A percentile compares a stretch with the other conserved stretches of the same genome.
Conservation (phyloP, 2,888 invertebrate genomes). For the Ichneumoninae sp. region DNA sequence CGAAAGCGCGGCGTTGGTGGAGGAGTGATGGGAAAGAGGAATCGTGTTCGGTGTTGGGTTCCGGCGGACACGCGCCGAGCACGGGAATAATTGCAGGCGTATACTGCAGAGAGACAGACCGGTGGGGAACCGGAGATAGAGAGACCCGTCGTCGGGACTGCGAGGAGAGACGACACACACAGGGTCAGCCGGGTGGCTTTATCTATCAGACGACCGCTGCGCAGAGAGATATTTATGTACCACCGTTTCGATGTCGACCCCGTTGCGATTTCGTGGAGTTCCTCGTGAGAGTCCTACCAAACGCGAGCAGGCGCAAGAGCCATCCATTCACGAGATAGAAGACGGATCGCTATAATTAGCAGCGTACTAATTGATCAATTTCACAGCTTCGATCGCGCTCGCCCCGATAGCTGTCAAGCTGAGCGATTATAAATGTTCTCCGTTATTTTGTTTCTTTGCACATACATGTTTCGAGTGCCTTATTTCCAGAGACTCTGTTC, state of each 20-base stretch:
- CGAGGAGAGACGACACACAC: slow-evolving; percentile 39
- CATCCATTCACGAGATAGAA: background rate
- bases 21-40: slow-evolving; percentile 44
- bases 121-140: slow-evolving; percentile 22
- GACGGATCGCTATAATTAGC: slow-evolving; percentile 21
- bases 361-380: slow-evolving; percentile 51
- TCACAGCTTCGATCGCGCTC: slow-evolving; percentile 28
- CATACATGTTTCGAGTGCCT: background rate
- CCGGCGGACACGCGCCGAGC: slow-evolving; percentile 53
- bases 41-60: slow-evolving; percentile 57
- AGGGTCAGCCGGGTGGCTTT: slow-evolving; percentile 62
- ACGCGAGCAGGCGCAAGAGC: background rate
- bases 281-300: background rate
- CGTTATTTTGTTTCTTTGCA: background rate
- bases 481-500: background rate
- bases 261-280: slow-evolving; percentile 41
- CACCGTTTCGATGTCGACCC: slow-evolving; percentile 10
- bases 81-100: slow-evolving; percentile 61
- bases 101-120: slow-evolving; percentile 20
- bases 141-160: slow-evolving; percentile 34
- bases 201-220: slow-evolving; percentile 57
- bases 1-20: slow-evolving; percentile 36
- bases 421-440: background rate
- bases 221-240: slow-evolving; percentile 48
- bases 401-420: too few species aligned